Conservation (phyloP, 2,888 invertebrate species). For the Quadroppia sp. region DNA sequence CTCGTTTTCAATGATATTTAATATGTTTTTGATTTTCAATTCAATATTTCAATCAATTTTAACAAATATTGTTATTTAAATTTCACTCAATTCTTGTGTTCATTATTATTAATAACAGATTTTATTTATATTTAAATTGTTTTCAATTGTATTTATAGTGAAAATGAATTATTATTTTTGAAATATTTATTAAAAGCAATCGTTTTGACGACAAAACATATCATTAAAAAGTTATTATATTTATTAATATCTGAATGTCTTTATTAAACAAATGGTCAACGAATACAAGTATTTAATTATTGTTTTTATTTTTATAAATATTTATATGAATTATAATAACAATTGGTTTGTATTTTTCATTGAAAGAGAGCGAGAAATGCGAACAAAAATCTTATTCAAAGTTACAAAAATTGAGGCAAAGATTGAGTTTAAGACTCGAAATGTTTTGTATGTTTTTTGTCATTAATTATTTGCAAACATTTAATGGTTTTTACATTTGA, state of each 20-base stretch:
- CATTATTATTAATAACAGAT: too few relatives aligned
- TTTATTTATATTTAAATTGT: too few relatives aligned
- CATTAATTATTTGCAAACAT: background rate
- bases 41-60: too few relatives aligned
- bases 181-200: too few relatives aligned
- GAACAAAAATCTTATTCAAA: constrained; percentile 58
- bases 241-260: constrained; percentile 18
- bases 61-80: too few relatives aligned
- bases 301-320: background rate
- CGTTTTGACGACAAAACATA: too few relatives aligned
- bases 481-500: constrained; percentile 9
- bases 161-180: too few relatives aligned
- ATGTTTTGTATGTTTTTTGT: constrained; percentile 76
- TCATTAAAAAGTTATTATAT: too few relatives aligned
- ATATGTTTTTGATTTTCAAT: too few relatives aligned
- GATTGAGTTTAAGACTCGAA: constrained; percentile 92
- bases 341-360: background rate
- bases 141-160: too few relatives aligned
- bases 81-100: too few relatives aligned
- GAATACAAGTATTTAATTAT: constrained; percentile 14
- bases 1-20: too few relatives aligned
- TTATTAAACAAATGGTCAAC: constrained; percentile 31
- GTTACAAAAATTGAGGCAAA: constrained; percentile 90
- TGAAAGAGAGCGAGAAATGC: constrained; percentile 17
- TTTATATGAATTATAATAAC: background rate